A percentile compares a stretch with the other conserved stretches of the same genome.
These are phyloP conservation scores for Nesometra sesokonis DNA, from an alignment of 35 echinoderm and acorn worm species.

Conservation along the genomic window DNA sequence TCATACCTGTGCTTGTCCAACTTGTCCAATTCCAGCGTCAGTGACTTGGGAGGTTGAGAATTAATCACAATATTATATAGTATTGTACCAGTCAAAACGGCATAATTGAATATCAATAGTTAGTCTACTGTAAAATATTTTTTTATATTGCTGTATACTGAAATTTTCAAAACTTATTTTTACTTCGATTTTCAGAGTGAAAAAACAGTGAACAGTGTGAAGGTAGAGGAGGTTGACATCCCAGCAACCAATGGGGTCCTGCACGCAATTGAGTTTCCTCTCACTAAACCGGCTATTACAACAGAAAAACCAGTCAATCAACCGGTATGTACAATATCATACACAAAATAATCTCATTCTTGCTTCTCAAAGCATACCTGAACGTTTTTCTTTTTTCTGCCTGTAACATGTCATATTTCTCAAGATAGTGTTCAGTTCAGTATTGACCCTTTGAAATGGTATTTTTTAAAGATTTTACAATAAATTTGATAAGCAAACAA, in stretches of 20 bases:
- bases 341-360: no score
- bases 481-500: no score
- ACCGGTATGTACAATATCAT: no score
- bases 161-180: neutral
- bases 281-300: neutral
- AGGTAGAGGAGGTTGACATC: neutral
- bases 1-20: no score
- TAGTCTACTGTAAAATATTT: neutral
- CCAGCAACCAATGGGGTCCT: neutral
- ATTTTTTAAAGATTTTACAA: no score
- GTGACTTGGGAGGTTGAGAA: neutral
- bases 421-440: no score
- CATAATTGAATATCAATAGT: neutral
- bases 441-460: no score
- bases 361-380: no score
- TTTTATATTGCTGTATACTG: neutral
- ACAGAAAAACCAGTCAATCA: neutral
- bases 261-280: neutral
- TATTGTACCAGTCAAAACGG: neutral
- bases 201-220: neutral
- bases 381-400: no score
- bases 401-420: no score
- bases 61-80: neutral
- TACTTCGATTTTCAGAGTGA: neutral
- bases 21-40: no score